Evolutionary conservation across 2,888 invertebrate genomes (phyloP).

Genomic region (Cephus spinipes): DNA sequence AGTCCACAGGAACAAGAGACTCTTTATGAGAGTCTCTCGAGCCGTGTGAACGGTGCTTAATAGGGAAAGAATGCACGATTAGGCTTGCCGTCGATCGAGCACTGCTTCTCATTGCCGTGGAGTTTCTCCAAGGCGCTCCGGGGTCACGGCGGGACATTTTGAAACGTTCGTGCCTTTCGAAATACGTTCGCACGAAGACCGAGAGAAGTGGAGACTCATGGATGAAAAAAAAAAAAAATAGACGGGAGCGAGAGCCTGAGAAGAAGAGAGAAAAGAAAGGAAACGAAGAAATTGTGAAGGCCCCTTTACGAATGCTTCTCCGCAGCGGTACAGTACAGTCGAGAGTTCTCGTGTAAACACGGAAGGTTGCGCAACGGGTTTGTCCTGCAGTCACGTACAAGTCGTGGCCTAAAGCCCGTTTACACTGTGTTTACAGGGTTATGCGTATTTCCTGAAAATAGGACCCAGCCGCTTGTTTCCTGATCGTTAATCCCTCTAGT

Average conservation of each 20-base stretch:
- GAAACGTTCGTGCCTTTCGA: neutral
- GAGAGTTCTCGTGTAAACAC: conserved; percentile 11
- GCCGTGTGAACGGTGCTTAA: neutral
- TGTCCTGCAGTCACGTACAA: conserved; percentile 15
- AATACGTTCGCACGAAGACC: neutral
- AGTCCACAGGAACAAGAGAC: neutral
- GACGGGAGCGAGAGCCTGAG: neutral
- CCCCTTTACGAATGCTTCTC: neutral
- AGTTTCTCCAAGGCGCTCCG: neutral
- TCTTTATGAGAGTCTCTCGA: neutral
- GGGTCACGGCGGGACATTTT: neutral
- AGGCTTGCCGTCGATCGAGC: neutral
- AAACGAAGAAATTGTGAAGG: neutral
- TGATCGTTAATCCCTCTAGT: neutral
- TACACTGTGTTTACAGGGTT: neutral
- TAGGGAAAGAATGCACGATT: neutral
- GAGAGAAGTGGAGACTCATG: neutral
- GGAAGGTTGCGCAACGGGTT: conserved; percentile 18
- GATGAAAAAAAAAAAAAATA: neutral
- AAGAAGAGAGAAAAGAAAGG: neutral
- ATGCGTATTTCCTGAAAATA: neutral
- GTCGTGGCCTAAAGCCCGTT: neutral
- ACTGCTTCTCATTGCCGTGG: neutral
- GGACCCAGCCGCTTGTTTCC: neutral
- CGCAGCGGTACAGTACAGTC: neutral